Evolutionary conservation across 2,888 invertebrate genomes (phyloP).

Genomic region (Keiferia lycopersicella): DNA sequence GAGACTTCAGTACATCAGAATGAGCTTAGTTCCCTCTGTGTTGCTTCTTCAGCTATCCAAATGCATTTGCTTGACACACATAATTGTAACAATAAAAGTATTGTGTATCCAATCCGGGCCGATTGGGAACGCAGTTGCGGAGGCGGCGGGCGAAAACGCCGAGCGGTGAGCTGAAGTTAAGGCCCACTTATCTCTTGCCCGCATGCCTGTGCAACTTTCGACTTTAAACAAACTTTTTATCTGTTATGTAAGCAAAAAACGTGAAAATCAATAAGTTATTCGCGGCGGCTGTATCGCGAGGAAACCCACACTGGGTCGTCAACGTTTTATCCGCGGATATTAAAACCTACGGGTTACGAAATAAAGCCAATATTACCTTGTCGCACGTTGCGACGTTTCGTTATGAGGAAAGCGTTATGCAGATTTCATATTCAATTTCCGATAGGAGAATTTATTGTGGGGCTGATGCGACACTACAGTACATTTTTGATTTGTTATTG

Average conservation of each 20-base stretch:
- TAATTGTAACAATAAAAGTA: no score
- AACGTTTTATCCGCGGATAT: conserved; percentile 3
- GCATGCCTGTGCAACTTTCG: conserved; percentile 13
- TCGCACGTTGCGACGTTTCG: conserved; percentile 27
- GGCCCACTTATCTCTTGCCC: conserved; percentile 15
- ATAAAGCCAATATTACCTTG: conserved; percentile 27
- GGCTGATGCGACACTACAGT: conserved; percentile 38
- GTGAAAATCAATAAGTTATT: conserved; percentile 41
- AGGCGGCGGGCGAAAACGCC: background rate
- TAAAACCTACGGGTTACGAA: conserved; percentile 11
- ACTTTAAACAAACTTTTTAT: conserved; percentile 21
- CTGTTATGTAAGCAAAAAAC: conserved; percentile 33
- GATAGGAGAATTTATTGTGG: conserved; percentile 56
- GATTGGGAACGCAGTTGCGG: background rate
- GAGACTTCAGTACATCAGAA: background rate
- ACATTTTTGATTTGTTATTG: conserved; percentile 29
- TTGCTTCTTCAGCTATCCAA: background rate
- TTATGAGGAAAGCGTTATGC: conserved; percentile 48
- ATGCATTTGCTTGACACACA: background rate
- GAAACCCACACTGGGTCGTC: conserved; percentile 26
- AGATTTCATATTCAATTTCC: conserved; percentile 65
- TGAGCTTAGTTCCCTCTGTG: background rate
- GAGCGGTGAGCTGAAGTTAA: background rate
- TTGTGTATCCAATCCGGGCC: background rate
- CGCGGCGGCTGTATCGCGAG: conserved; percentile 30